Base-by-base conservation (phyloP, 2,113 vertebrate species). In the Grantiella picta region DNA sequence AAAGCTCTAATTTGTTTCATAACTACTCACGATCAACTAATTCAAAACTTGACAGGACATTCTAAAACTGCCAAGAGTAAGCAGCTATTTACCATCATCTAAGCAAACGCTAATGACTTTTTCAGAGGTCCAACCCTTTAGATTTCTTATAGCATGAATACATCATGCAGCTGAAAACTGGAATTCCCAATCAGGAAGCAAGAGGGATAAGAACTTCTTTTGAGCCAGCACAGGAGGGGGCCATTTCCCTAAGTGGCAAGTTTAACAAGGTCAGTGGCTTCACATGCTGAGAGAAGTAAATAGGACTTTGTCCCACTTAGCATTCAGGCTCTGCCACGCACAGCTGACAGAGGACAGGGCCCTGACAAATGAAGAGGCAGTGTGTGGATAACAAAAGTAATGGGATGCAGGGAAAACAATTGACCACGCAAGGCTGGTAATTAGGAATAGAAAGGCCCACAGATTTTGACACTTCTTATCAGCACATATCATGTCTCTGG, bases 51-150 rank as follows among this genome's bases (percentile, higher is more conserved):
- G 8, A 85, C 3, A 72, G 81, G 63, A 77, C 23, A 16, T 64
- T 89, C 64, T 71, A 53, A 77, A 68, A 38, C 52, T 89, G 57
- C 77, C 92, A 96, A 79, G n/a, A 90, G 59, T 21, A 22, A 95
- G 82, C 52, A 85, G 77, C 83, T 80, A 93, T 87, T 96, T 94
- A 77, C 83, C 85, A 78, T 28, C 25, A 10, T 40, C 84, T 91
- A 83, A 96, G 93, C 66, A 97, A 93, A 92, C 40, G 76, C 27
- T 97, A 76, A 95, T 81, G 88, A 85, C 83, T 64, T 92, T 78
- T 83, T 64, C 87, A 92, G 78, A 78, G 23, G 60, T 81, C 71
- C 70, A 95, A 7, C 68, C 75, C 75, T 90, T 86, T 73, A 85
- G 56, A 45, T 92, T 77, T 90, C 89, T 59, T 87, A 47, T 69